Conservation (phyloP, 2,113 vertebrate genomes). For the Rhinopomastus cyanomelas region DNA sequence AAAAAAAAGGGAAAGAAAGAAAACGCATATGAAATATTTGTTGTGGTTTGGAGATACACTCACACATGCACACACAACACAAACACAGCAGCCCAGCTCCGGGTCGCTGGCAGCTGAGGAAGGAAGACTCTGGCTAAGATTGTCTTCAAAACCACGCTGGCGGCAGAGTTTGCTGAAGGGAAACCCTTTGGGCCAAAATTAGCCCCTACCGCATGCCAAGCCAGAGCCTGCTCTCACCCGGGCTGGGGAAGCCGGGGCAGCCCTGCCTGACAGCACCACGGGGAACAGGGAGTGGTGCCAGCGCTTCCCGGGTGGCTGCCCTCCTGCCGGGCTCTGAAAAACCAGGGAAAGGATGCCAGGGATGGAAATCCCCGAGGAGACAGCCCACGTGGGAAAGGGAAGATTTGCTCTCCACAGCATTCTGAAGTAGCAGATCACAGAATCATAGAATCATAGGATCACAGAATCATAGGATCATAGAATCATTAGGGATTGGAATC, state of each 20-base stretch:
- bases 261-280: background rate
- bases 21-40: conserved; percentile 61
- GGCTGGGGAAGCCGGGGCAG: conserved; percentile 9
- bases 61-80: conserved; percentile 46
- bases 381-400: rapidly evolving
- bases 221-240: background rate
- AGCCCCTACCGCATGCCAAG: conserved; percentile 17
- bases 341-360: background rate
- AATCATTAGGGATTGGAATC: no score
- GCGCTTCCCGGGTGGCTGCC: background rate
- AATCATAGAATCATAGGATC: no score
- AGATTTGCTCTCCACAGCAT: rapidly evolving
- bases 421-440: background rate
- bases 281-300: background rate
- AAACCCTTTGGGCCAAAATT: conserved; percentile 58
- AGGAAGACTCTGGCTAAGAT: conserved; percentile 45
- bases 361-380: conserved; percentile 2
- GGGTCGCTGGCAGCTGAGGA: conserved; percentile 23
- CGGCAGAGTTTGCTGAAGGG: background rate
- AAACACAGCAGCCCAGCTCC: conserved; percentile 42
- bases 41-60: conserved; percentile 68
- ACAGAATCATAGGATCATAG: no score
- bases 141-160: conserved; percentile 45
- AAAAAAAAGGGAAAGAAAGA: conserved; percentile 24
- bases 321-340: background rate